Conservation (phyloP, 2,888 invertebrate genomes). For the Aleiodes leptofemur region DNA sequence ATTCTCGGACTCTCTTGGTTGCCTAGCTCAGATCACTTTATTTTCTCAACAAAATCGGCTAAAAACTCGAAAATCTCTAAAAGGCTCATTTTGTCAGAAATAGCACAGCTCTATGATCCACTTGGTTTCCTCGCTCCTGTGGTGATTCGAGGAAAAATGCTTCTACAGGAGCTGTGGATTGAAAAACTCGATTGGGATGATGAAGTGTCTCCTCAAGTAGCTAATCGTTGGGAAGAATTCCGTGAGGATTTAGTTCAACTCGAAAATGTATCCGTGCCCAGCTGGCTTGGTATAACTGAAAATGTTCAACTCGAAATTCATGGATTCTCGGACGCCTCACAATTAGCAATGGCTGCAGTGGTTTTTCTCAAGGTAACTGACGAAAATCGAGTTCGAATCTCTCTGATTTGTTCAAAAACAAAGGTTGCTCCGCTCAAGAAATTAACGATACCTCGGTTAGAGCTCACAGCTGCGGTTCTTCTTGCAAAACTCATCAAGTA, state of each 20-base stretch:
- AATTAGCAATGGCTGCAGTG: slow-evolving; percentile 39
- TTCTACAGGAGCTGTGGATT: slow-evolving; percentile 45
- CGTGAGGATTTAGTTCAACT: not conserved
- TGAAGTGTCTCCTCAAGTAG: not conserved
- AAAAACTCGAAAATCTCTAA: not conserved
- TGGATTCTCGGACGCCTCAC: too few relatives aligned
- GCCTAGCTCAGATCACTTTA: not conserved
- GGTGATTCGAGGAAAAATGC: slow-evolving; percentile 40
- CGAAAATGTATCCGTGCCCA: too few relatives aligned
- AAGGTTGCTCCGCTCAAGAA: slow-evolving; percentile 44
- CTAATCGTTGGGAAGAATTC: slow-evolving; percentile 21
- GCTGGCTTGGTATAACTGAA: too few relatives aligned
- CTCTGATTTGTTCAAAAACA: slow-evolving; percentile 39
- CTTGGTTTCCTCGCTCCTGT: slow-evolving; percentile 44
- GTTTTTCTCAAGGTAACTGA: slow-evolving; percentile 37
- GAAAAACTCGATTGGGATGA: slow-evolving; percentile 45
- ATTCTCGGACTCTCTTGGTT: not conserved
- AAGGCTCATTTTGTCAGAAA: not conserved
- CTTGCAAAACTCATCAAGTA: slow-evolving; percentile 2
- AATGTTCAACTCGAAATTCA: too few relatives aligned
- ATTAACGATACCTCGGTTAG: slow-evolving; percentile 38
- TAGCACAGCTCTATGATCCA: slow-evolving; percentile 27
- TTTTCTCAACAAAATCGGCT: not conserved
- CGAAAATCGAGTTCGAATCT: slow-evolving; percentile 29
- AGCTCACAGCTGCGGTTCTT: slow-evolving; percentile 41